A percentile compares a stretch with the other conserved stretches of the same genome.
These are phyloP conservation scores for Choristoneura fumiferana DNA, from an alignment of 1,140 invertebrate genomes.

Conservation along the genomic window DNA sequence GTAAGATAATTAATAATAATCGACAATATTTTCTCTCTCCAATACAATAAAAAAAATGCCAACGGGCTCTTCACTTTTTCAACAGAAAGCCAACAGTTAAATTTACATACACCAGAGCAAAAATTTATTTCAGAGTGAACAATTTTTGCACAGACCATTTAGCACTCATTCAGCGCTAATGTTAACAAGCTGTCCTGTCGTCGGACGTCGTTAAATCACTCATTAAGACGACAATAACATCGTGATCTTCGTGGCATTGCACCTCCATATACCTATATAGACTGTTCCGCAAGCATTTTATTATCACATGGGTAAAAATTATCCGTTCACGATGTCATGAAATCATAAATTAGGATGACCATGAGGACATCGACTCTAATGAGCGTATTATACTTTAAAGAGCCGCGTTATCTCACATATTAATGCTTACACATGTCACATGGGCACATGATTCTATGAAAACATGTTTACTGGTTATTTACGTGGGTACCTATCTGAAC, in stretches of 20 bases:
- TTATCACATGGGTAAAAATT: slow-evolving; percentile 23
- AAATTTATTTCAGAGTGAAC: not conserved
- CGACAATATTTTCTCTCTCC: not conserved
- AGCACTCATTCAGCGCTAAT: slow-evolving; percentile 11
- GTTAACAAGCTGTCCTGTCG: slow-evolving; percentile 20
- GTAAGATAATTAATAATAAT: slow-evolving; percentile 70
- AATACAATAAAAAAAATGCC: not conserved
- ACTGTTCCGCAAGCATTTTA: slow-evolving; percentile 8
- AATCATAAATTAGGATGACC: slow-evolving; percentile 9
- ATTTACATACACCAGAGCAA: too few species aligned
- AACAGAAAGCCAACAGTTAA: too few species aligned
- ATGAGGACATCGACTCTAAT: slow-evolving; percentile 9
- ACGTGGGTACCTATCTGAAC: too few species aligned
- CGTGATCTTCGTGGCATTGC: slow-evolving; percentile 45
- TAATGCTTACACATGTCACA: not conserved
- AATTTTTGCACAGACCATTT: slow-evolving; percentile 18
- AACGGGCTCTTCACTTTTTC: too few species aligned
- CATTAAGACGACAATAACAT: slow-evolving; percentile 49
- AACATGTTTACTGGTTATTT: too few species aligned
- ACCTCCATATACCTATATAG: not conserved
- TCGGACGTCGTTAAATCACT: slow-evolving; percentile 36
- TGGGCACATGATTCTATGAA: too few species aligned
- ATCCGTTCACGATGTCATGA: slow-evolving; percentile 15
- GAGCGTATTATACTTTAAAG: slow-evolving; percentile 1
- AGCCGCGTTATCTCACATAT: not conserved